Conservation (phyloP, 1,140 invertebrate genomes). For the Palaemon carinicauda region DNA sequence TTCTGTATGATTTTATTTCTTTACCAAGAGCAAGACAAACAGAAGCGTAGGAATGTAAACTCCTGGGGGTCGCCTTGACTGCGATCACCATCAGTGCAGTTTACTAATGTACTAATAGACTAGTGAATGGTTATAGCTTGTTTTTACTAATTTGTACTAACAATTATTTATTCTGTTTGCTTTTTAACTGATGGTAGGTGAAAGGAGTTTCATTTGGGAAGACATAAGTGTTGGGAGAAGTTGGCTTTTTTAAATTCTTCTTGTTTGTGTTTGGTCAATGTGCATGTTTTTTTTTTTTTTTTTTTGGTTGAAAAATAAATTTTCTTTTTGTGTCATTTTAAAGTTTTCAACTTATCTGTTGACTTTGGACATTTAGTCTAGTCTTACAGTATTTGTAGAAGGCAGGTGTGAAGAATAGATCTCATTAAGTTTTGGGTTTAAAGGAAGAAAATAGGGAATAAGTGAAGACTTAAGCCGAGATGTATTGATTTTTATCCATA, state of each 20-base stretch:
- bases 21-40: slow-evolving; percentile 51
- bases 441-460: too few relatives aligned
- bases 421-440: too few relatives aligned
- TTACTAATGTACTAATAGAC: slow-evolving; percentile 42
- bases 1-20: slow-evolving; percentile 15
- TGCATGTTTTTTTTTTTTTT: background rate
- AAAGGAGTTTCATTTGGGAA: background rate
- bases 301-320: background rate
- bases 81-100: slow-evolving; percentile 49
- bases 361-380: too few relatives aligned
- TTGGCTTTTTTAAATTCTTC: too few relatives aligned
- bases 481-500: background rate
- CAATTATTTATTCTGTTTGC: background rate
- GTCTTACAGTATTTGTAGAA: too few relatives aligned
- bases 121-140: background rate
- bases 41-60: slow-evolving; percentile 40
- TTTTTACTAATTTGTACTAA: slow-evolving; percentile 18
- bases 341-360: too few relatives aligned
- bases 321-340: background rate
- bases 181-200: background rate
- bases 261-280: background rate
- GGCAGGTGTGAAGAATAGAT: too few relatives aligned
- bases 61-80: slow-evolving; percentile 46
- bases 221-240: too few relatives aligned
- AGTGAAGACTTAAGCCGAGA: too few relatives aligned